Percentiles rank a stretch among this genome's conserved stretches.
Evolutionary conservation across 35 echinoderm and acorn worm genomes (phyloP).

Genomic region (Amphiura filiformis): DNA sequence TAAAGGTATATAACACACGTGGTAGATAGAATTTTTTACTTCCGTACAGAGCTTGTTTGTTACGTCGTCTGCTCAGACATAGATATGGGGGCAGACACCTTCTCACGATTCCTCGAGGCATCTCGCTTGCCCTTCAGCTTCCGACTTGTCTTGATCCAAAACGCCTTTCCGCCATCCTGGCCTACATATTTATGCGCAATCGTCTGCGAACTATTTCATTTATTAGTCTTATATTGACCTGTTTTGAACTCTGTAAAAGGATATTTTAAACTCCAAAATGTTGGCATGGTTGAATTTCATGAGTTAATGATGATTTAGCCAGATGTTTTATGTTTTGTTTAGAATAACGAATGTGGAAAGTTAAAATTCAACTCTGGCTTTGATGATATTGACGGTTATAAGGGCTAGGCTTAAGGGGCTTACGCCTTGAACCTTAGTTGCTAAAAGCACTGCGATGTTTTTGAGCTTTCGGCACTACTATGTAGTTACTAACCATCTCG

Average conservation of each 20-base stretch:
- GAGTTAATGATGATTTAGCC: background rate
- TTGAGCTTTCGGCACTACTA: too few species aligned
- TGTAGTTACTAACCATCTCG: too few species aligned
- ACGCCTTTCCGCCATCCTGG: background rate
- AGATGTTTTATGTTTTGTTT: background rate
- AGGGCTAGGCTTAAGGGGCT: too few species aligned
- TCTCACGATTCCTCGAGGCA: too few species aligned
- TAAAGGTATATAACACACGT: too few species aligned
- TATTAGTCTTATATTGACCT: background rate
- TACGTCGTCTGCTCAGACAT: too few species aligned
- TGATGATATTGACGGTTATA: background rate
- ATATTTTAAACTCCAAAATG: background rate
- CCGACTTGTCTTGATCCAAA: background rate
- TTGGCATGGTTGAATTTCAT: too few species aligned
- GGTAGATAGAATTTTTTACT: too few species aligned
- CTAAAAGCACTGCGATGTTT: too few species aligned
- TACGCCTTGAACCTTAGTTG: too few species aligned
- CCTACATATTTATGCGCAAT: background rate
- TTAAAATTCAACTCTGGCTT: background rate
- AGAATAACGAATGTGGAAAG: background rate
- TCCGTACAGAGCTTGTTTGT: too few species aligned
- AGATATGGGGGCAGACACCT: too few species aligned
- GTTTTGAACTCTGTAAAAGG: background rate
- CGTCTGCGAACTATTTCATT: background rate
- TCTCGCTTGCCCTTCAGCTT: background rate